Percentiles rank a stretch among this genome's conserved stretches.
phyloP scores from a whole-genome alignment of 2,888 invertebrate genomes.

The Digitonthophagus gazella region DNA sequence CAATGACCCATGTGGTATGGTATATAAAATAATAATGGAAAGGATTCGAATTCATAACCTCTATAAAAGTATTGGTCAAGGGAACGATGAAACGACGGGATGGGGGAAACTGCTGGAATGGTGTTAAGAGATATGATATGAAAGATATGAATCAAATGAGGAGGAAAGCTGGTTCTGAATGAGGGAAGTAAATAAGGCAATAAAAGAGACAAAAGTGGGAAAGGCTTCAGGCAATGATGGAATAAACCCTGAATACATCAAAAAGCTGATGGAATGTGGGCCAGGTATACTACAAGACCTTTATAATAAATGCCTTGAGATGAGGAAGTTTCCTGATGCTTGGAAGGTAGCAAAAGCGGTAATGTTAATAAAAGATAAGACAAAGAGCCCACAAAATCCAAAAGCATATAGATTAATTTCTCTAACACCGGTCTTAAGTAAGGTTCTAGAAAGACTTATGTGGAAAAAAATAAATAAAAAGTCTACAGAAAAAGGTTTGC shows the following conservation, averaged over 20 bases:
- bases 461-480: background rate
- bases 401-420: background rate
- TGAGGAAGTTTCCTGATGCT: background rate
- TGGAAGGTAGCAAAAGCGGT: conserved; percentile 9
- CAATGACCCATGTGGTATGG: background rate
- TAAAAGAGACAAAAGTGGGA: too few relatives aligned
- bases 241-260: too few relatives aligned
- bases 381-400: background rate
- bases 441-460: background rate
- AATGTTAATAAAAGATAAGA: background rate
- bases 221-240: too few relatives aligned
- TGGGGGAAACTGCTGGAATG: background rate
- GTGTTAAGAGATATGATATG: background rate
- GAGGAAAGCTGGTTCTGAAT: too few relatives aligned
- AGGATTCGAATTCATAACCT: background rate
- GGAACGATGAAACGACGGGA: background rate
- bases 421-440: background rate
- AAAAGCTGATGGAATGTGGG: too few relatives aligned
- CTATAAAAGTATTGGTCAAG: background rate
- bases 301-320: background rate
- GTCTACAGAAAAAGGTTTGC: background rate
- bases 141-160: background rate
- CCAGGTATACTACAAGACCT: background rate
- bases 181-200: too few relatives aligned
- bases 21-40: background rate